phyloP scores from a whole-genome alignment of 2,888 invertebrate species.

The Ptilodon capucinus region DNA sequence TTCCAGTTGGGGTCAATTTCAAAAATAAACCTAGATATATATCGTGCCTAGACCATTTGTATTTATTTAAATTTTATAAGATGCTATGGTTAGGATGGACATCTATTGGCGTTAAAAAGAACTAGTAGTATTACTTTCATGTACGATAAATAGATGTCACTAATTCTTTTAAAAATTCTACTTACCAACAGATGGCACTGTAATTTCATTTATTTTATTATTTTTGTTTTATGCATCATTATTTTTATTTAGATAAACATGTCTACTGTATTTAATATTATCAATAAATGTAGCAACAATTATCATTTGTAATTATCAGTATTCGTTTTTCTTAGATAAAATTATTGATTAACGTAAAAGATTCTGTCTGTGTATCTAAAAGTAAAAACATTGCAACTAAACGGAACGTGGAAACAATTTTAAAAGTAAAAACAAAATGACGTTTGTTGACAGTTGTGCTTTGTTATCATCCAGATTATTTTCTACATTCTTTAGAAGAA shows the following conservation, averaged over 20 bases:
- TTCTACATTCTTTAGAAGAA: conserved; percentile 58
- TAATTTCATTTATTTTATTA: too few relatives aligned
- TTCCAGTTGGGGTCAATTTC: too few relatives aligned
- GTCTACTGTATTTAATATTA: too few relatives aligned
- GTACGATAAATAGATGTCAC: neutral
- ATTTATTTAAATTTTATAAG: too few relatives aligned
- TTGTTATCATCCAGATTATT: conserved; percentile 76
- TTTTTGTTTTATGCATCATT: neutral
- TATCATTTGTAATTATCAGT: too few relatives aligned
- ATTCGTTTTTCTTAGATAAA: too few relatives aligned
- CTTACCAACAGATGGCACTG: conserved; percentile 11
- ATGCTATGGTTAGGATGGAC: neutral
- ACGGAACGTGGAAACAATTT: conserved; percentile 19
- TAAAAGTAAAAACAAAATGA: conserved; percentile 59
- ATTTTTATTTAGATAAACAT: too few relatives aligned
- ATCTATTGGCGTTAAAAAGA: neutral
- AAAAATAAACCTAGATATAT: too few relatives aligned
- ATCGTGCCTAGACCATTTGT: too few relatives aligned
- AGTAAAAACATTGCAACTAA: neutral
- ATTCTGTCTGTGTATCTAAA: too few relatives aligned
- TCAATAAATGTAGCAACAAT: too few relatives aligned
- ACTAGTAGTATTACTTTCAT: neutral
- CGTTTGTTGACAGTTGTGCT: conserved; percentile 73
- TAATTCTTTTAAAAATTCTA: conserved; percentile 6
- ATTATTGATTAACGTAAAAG: too few relatives aligned